These are phyloP conservation scores for Hylomyscus alleni DNA, from an alignment of 2,797 vertebrate genomes.

Conservation along the genomic window DNA sequence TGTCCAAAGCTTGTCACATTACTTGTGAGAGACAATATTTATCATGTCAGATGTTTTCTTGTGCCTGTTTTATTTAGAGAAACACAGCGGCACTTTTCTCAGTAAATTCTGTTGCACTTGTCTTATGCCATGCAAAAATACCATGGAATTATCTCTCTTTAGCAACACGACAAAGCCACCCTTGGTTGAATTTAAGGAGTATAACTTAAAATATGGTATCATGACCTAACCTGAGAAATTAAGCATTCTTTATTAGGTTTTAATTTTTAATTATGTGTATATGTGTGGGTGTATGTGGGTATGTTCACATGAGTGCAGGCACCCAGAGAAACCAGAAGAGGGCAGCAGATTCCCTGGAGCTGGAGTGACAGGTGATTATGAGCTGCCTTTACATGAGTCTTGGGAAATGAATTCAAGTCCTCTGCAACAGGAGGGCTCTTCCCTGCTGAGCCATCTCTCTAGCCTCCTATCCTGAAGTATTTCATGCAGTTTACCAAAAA, in stretches of 20 bases:
- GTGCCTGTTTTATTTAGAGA: conserved; percentile 24
- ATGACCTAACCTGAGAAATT: not conserved
- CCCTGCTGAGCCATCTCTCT: not conserved
- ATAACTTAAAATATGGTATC: not conserved
- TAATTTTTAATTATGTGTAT: not conserved
- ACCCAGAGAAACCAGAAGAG: not conserved
- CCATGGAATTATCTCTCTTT: not conserved
- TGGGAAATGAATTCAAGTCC: not conserved
- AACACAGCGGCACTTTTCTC: not conserved
- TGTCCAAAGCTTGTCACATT: conserved; percentile 28
- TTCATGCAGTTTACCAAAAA: conserved; percentile 35
- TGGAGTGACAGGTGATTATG: not conserved
- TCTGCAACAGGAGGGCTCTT: not conserved
- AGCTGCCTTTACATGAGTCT: not conserved
- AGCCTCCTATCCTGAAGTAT: not conserved
- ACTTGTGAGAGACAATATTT: conserved; percentile 53
- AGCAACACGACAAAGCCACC: not conserved
- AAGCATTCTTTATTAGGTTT: not conserved
- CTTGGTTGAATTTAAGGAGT: conserved; percentile 10
- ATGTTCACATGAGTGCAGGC: not conserved
- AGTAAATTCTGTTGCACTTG: not conserved
- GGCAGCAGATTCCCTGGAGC: not conserved
- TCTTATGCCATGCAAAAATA: conserved; percentile 36
- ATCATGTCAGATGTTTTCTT: not conserved
- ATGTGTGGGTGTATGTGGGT: not conserved